Evolutionary conservation across 1,140 invertebrate species (phyloP).

Genomic region (Megalonaias nervosa): DNA sequence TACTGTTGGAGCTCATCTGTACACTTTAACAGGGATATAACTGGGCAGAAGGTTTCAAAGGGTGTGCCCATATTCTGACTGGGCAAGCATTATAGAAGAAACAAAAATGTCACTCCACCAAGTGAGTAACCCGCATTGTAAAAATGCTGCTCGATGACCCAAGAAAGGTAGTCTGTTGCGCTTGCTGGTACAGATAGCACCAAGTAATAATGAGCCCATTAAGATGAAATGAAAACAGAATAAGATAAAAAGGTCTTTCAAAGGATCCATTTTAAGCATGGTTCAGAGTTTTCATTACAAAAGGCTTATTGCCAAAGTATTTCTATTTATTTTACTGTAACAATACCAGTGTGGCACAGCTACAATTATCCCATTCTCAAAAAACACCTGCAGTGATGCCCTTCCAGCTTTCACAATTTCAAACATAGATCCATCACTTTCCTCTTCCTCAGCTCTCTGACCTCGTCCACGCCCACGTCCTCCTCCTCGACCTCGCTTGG

Average conservation of each 20-base stretch:
- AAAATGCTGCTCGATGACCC: too few species aligned
- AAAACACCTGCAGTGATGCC: slow-evolving; percentile 67
- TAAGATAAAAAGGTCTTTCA: not conserved
- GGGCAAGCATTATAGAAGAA: too few species aligned
- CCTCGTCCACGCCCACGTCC: slow-evolving; percentile 27
- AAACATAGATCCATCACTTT: slow-evolving; percentile 69
- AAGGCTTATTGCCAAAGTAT: not conserved
- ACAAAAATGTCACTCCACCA: too few species aligned
- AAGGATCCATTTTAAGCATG: not conserved
- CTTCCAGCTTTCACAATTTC: slow-evolving; percentile 71
- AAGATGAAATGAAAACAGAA: too few species aligned
- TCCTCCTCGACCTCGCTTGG: slow-evolving; percentile 7
- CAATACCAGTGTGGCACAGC: not conserved
- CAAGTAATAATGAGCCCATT: too few species aligned
- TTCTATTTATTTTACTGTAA: not conserved
- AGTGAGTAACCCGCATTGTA: too few species aligned
- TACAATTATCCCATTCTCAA: not conserved
- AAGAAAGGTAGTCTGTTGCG: too few species aligned
- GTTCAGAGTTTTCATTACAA: not conserved
- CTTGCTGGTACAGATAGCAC: too few species aligned
- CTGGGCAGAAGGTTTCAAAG: too few species aligned
- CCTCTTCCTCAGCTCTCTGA: slow-evolving; percentile 42
- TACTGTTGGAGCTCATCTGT: too few species aligned
- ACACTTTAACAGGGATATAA: too few species aligned
- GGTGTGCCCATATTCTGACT: too few species aligned